phyloP scores from a whole-genome alignment of 2,888 invertebrate genomes.

The Hoplodrina blanda region DNA sequence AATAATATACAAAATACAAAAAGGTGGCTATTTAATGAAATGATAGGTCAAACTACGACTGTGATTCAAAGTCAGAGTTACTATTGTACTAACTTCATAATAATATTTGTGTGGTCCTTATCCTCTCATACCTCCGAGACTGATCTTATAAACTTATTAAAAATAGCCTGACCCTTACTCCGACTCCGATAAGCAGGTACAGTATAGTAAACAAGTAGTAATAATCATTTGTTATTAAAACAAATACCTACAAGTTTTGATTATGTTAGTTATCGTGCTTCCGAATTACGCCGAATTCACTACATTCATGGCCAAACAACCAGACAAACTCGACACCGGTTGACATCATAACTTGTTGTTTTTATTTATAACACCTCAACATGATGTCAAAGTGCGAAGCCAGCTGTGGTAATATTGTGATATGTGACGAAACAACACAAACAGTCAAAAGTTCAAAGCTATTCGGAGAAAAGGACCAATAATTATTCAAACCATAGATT shows the following conservation, averaged over 20 bases:
- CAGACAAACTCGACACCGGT: conserved; percentile 29
- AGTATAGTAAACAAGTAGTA: neutral
- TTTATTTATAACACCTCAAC: neutral
- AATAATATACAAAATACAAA: too few relatives aligned
- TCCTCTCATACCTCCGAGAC: too few relatives aligned
- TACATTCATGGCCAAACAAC: conserved; percentile 29
- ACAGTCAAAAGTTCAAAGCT: neutral
- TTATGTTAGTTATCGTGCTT: neutral
- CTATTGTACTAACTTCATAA: too few relatives aligned
- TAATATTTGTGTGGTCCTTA: too few relatives aligned
- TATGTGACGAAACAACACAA: conserved; percentile 14
- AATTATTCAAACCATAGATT: neutral
- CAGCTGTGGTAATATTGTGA: neutral
- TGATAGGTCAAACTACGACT: too few relatives aligned
- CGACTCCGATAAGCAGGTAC: neutral
- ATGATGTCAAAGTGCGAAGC: conserved; percentile 15
- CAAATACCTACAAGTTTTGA: neutral
- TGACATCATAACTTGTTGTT: conserved; percentile 38
- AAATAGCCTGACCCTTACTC: neutral
- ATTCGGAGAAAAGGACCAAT: neutral
- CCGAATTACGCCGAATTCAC: conserved; percentile 12
- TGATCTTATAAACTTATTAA: neutral
- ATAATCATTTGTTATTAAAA: neutral
- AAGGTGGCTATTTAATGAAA: too few relatives aligned
- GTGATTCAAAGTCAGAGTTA: too few relatives aligned